Percentiles rank a stretch among this genome's conserved stretches.
phyloP scores from a whole-genome alignment of 2,888 invertebrate species.

The Drosophila recens region DNA sequence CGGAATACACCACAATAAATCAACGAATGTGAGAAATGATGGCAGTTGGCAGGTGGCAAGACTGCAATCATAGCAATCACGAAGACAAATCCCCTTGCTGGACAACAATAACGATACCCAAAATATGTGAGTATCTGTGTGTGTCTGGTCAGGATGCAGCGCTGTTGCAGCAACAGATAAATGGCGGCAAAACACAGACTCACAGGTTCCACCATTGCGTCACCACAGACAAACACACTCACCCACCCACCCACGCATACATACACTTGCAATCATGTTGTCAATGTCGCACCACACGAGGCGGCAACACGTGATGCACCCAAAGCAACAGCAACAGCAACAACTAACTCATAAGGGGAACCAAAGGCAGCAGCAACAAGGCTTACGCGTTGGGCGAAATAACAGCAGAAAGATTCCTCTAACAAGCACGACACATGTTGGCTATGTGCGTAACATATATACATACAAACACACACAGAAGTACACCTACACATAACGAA shows the following conservation, averaged over 20 bases:
- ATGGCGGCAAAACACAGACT: constrained; percentile 67
- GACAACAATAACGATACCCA: constrained; percentile 19
- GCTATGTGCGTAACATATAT: background rate
- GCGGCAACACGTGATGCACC: constrained; percentile 78
- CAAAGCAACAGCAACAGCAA: constrained; percentile 45
- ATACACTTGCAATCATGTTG: constrained; percentile 32
- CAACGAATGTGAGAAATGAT: constrained; percentile 19
- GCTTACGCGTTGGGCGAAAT: constrained; percentile 37
- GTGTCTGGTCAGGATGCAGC: constrained; percentile 1
- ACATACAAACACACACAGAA: background rate
- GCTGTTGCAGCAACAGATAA: constrained; percentile 57
- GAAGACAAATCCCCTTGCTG: constrained; percentile 37
- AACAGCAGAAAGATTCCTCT: constrained; percentile 48
- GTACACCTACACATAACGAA: background rate
- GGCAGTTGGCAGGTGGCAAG: constrained; percentile 20
- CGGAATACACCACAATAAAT: constrained; percentile 50
- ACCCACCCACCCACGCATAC: constrained; percentile 4
- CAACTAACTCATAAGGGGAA: constrained; percentile 3
- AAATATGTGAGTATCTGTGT: background rate
- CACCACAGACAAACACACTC: constrained; percentile 7
- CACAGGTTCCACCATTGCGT: background rate
- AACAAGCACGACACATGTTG: constrained; percentile 37
- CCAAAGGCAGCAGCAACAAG: constrained; percentile 14
- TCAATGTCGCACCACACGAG: constrained; percentile 62
- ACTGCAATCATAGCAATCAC: constrained; percentile 67